A percentile compares a stretch with the other conserved stretches of the same genome.
phyloP scores from a whole-genome alignment of 30 jellyfish, hydroid and myxozoan species.

The Aurelia aurita region DNA sequence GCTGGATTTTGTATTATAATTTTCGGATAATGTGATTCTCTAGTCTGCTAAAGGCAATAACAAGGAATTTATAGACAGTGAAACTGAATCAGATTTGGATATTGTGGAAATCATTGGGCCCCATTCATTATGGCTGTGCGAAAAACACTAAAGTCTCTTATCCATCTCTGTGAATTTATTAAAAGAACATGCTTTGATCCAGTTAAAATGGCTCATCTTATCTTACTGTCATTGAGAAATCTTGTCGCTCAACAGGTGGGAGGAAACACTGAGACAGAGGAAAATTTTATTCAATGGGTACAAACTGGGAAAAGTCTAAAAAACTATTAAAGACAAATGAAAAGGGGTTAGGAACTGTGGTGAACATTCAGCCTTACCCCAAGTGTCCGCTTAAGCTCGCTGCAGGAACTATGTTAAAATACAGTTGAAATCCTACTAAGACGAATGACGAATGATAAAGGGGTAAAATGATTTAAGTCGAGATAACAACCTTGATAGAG shows the following conservation, averaged over 20 bases:
- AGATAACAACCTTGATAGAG: no score
- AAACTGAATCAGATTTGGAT: slow-evolving; percentile 33
- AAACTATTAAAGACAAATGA: background rate
- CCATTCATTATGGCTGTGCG: slow-evolving; percentile 25
- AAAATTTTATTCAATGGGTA: background rate
- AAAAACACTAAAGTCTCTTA: slow-evolving; percentile 26
- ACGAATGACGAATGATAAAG: no score
- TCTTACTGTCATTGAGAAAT: background rate
- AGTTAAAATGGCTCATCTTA: slow-evolving; percentile 49
- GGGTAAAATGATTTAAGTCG: no score
- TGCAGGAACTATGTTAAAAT: no score
- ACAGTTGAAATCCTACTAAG: no score
- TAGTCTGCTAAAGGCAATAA: slow-evolving; percentile 21
- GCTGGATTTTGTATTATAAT: slow-evolving; percentile 8
- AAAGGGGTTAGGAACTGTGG: no score
- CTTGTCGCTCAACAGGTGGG: background rate
- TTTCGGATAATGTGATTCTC: slow-evolving; percentile 33
- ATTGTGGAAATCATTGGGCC: slow-evolving; percentile 3
- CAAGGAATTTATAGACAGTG: slow-evolving; percentile 28
- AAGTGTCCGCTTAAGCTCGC: no score
- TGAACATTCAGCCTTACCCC: no score
- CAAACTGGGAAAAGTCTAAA: background rate
- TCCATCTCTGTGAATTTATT: slow-evolving; percentile 27
- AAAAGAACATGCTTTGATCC: slow-evolving; percentile 49
- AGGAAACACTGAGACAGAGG: background rate